Evolutionary conservation across 2,888 invertebrate genomes (phyloP).

Genomic region (Sepioteuthis lessoniana): DNA sequence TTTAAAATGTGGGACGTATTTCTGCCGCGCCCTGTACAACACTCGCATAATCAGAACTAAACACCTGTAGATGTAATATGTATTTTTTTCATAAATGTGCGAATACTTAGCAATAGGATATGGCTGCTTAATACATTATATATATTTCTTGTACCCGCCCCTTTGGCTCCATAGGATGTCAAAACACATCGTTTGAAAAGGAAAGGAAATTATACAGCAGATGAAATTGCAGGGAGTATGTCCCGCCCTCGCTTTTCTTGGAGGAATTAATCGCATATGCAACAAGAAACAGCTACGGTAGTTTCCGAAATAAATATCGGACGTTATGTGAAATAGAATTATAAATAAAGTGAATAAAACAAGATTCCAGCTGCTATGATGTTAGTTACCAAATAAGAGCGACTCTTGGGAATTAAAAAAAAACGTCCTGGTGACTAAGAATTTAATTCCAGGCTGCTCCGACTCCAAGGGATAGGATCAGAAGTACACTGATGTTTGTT

Average conservation of each 20-base stretch:
- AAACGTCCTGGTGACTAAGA: no score
- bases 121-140: background rate
- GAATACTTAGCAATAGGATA: background rate
- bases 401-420: no score
- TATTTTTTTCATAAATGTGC: background rate
- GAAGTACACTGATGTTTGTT: no score
- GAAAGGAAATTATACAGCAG: background rate
- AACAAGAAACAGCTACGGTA: background rate
- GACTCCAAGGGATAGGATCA: no score
- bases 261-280: background rate
- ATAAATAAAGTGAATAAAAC: no score
- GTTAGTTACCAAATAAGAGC: no score
- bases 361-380: no score
- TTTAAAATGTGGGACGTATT: no score
- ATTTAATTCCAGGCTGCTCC: no score
- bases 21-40: no score
- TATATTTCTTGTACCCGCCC: background rate
- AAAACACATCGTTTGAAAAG: background rate
- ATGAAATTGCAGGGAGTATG: background rate
- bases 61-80: background rate
- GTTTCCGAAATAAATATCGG: no score
- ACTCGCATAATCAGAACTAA: background rate
- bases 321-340: no score
- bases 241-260: background rate
- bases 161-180: background rate